A percentile compares a stretch with the other conserved stretches of the same genome.
Conservation (phyloP, 2,888 invertebrate genomes). For the Hermaeophaga mercurialis region DNA sequence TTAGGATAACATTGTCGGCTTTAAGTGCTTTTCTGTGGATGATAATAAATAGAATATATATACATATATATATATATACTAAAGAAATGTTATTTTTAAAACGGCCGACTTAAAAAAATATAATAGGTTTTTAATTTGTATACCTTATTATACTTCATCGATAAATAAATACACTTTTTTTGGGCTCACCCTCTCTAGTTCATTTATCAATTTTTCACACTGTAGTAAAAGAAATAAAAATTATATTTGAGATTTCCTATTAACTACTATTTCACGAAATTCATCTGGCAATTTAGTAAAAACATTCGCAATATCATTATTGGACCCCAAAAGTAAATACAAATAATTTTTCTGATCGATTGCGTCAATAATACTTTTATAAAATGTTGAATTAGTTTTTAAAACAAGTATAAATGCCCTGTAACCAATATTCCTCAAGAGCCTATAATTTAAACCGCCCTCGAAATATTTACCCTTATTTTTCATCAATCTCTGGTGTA, state of each 20-base stretch:
- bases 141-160: too few relatives aligned
- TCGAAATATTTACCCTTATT: slow-evolving; percentile 23
- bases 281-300: background rate
- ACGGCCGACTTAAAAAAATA: too few relatives aligned
- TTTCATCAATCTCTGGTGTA: background rate
- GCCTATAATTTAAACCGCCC: slow-evolving; percentile 26
- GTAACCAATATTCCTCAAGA: slow-evolving; percentile 30
- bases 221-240: too few relatives aligned
- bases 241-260: background rate
- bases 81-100: too few relatives aligned
- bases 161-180: too few relatives aligned
- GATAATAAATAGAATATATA: too few relatives aligned
- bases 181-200: too few relatives aligned
- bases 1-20: too few relatives aligned
- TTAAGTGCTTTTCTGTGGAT: too few relatives aligned
- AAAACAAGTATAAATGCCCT: slow-evolving; percentile 39
- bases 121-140: too few relatives aligned
- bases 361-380: slow-evolving; percentile 13
- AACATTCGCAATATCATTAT: background rate
- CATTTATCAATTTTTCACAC: too few relatives aligned
- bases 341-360: background rate
- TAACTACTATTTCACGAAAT: background rate
- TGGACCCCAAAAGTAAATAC: background rate
- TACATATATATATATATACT: too few relatives aligned
- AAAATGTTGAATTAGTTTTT: slow-evolving; percentile 29